Evolutionary conservation across 2,113 vertebrate genomes (phyloP).

Genomic region (Vicugna pacos): DNA sequence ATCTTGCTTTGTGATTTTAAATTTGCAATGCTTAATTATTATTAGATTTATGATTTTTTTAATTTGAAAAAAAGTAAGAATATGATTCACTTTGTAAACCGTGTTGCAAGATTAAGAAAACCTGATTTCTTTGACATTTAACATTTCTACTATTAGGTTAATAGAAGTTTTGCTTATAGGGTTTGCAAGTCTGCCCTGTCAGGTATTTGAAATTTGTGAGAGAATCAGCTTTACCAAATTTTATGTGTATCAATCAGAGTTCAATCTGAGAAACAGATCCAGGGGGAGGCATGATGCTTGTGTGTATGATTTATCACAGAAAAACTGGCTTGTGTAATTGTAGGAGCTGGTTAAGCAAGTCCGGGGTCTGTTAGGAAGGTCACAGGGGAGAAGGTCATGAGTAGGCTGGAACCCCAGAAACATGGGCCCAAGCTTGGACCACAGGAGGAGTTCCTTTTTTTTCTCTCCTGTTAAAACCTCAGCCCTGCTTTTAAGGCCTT

Average conservation of each 20-base stretch:
- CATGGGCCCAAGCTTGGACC: not conserved
- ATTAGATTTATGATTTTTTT: conserved; percentile 29
- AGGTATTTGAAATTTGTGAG: not conserved
- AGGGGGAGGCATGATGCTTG: not conserved
- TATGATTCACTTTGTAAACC: conserved; percentile 29
- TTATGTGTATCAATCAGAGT: not conserved
- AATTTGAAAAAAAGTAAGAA: conserved; percentile 17
- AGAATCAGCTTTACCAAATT: not conserved
- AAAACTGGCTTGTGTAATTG: not conserved
- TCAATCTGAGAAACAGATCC: not conserved
- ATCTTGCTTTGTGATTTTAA: not conserved
- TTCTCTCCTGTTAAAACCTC: not conserved
- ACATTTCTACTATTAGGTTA: not conserved
- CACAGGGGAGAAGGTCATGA: not conserved
- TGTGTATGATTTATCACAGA: not conserved
- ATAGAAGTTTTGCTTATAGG: not conserved
- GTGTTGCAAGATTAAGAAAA: conserved; percentile 41
- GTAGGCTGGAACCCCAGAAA: not conserved
- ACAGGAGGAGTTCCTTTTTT: not conserved
- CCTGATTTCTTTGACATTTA: not conserved
- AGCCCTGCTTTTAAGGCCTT: not conserved
- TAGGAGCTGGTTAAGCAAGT: not conserved
- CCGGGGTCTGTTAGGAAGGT: not conserved
- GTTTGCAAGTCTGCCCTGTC: not conserved
- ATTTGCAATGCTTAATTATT: not conserved